phyloP scores from a whole-genome alignment of 64 coral and sea anemone genomes.

The Montipora foliosa region DNA sequence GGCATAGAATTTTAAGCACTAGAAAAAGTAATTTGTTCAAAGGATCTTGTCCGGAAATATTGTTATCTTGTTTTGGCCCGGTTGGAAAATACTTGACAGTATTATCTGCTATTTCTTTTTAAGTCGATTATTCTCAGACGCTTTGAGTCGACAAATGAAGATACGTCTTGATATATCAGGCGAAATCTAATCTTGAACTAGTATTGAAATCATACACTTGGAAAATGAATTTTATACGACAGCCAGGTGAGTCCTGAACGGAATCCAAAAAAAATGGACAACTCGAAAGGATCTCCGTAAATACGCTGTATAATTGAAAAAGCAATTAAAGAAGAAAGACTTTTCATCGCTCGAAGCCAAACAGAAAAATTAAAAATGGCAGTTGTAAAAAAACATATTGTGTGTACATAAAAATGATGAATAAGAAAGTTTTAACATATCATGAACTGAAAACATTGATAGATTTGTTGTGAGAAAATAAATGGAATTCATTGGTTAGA shows the following conservation, averaged over 20 bases:
- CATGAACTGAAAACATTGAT: neutral
- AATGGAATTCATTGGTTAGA: neutral
- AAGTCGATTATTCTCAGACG: conserved; percentile 12
- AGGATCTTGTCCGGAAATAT: neutral
- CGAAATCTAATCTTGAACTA: conserved; percentile 39
- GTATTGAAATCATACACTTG: conserved; percentile 40
- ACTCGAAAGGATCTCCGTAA: conserved; percentile 6
- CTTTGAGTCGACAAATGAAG: neutral
- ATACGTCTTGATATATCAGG: conserved; percentile 1
- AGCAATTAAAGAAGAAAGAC: conserved; percentile 39
- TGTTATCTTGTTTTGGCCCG: conserved; percentile 5
- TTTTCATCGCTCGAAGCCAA: conserved; percentile 43
- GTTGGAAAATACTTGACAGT: neutral
- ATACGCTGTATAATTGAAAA: conserved; percentile 45
- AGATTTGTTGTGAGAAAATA: neutral
- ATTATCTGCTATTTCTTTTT: neutral
- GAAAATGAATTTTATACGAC: conserved; percentile 1
- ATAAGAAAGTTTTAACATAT: conserved; percentile 6
- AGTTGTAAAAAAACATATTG: conserved; percentile 28
- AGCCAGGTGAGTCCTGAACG: neutral
- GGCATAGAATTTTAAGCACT: conserved; percentile 12
- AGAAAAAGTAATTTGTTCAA: neutral
- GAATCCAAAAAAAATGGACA: conserved; percentile 35
- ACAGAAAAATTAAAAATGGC: conserved; percentile 42
- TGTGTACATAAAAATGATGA: conserved; percentile 49